Conservation (phyloP, 2,113 vertebrate genomes). For the Oxyura jamaicensis region DNA sequence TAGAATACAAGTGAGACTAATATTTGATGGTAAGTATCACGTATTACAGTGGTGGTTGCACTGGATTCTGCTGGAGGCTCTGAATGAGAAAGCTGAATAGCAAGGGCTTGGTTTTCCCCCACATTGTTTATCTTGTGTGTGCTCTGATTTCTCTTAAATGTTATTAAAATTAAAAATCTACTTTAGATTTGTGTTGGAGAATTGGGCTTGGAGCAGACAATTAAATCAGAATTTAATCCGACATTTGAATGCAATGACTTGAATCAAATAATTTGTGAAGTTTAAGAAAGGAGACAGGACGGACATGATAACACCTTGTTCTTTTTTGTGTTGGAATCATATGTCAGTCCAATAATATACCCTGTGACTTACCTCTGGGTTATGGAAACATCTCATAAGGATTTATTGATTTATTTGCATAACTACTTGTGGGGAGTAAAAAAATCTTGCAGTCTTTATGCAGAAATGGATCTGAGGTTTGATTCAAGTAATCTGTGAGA, state of each 20-base stretch:
- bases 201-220: neutral
- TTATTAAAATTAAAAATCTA: neutral
- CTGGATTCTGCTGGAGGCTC: neutral
- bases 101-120: neutral
- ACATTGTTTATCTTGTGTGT: neutral
- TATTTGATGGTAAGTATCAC: neutral
- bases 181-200: neutral
- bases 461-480: neutral
- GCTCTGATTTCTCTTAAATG: neutral
- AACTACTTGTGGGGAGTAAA: neutral
- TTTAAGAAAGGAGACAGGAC: neutral
- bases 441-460: neutral
- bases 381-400: neutral
- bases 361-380: neutral
- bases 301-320: neutral
- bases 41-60: neutral
- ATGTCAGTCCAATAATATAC: neutral
- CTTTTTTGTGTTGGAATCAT: neutral
- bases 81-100: accelerated
- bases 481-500: neutral
- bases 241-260: neutral
- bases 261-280: neutral
- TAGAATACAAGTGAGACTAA: neutral
- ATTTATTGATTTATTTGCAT: constrained; percentile 17
- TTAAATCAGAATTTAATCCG: neutral